Evolutionary conservation across 2,888 invertebrate genomes (phyloP).

Genomic region (Electrophaes corylata): DNA sequence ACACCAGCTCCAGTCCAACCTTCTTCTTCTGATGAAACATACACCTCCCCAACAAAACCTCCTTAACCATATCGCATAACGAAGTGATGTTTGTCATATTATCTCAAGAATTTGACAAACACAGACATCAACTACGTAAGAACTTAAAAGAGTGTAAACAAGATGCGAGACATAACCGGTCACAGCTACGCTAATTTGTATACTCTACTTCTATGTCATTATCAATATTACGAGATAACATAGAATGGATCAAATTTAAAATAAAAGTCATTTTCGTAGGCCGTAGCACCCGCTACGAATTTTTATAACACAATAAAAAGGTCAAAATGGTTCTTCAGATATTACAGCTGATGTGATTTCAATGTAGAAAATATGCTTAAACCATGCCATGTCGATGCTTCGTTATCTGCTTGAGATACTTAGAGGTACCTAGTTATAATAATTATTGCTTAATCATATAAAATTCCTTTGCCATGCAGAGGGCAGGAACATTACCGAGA

Average conservation of each 20-base stretch:
- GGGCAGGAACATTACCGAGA: neutral
- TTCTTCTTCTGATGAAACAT: neutral
- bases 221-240: neutral
- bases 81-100: conserved; percentile 12
- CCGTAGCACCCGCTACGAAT: neutral
- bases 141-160: conserved; percentile 3
- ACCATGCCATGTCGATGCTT: conserved; percentile 6
- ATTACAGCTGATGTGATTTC: no score
- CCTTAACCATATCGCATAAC: neutral
- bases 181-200: neutral
- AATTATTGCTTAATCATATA: conserved; percentile 16
- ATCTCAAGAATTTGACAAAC: no score
- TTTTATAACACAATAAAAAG: neutral
- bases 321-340: no score
- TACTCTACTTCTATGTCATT: neutral
- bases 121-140: neutral
- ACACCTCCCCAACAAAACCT: neutral
- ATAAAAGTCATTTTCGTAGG: neutral
- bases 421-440: neutral
- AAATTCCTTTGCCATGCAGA: conserved; percentile 5
- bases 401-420: conserved; percentile 17
- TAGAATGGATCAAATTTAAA: no score
- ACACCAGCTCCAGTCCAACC: neutral
- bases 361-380: conserved; percentile 1
- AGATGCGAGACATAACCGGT: neutral